A percentile compares a stretch with the other conserved stretches of the same genome.
These are phyloP conservation scores for Drosophila ercepeae DNA, from an alignment of 1,140 invertebrate genomes.

Conservation along the genomic window DNA sequence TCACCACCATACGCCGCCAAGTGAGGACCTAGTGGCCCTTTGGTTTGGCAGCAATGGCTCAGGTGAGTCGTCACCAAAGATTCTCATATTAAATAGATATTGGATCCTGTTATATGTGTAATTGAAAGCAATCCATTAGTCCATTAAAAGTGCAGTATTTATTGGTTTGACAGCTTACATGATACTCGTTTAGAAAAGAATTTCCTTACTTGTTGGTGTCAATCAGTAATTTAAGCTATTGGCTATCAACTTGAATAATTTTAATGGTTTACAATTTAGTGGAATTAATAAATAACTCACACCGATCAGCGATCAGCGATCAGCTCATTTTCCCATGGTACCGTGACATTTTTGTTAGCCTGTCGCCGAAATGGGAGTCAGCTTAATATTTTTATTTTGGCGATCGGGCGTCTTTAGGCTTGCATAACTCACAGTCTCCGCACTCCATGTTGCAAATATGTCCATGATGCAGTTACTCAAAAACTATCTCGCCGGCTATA, in stretches of 20 bases:
- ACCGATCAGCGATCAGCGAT: background rate
- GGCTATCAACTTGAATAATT: background rate
- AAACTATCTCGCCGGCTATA: constrained; percentile 67
- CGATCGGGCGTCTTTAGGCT: constrained; percentile 3
- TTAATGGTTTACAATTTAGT: constrained; percentile 15
- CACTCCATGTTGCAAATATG: constrained; percentile 44
- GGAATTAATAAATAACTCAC: constrained; percentile 40
- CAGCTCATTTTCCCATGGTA: constrained; percentile 43
- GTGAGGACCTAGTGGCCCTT: constrained; percentile 85
- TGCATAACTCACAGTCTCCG: constrained; percentile 59
- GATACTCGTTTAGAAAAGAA: background rate
- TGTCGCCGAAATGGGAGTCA: constrained; percentile 13
- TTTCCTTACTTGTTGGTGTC: background rate
- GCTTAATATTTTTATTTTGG: background rate
- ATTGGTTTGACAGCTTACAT: background rate
- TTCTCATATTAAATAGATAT: background rate
- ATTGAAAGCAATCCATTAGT: too few relatives aligned
- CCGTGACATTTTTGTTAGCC: constrained; percentile 27
- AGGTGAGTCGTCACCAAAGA: constrained; percentile 74
- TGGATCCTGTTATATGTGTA: too few relatives aligned
- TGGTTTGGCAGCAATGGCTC: constrained; percentile 85
- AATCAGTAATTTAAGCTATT: constrained; percentile 14
- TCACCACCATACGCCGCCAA: constrained; percentile 84
- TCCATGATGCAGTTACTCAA: constrained; percentile 73
- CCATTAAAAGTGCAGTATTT: background rate